Percentiles rank a stretch among this genome's conserved stretches.
Conservation (phyloP, 2,888 invertebrate species). For the Meteorus colon region DNA sequence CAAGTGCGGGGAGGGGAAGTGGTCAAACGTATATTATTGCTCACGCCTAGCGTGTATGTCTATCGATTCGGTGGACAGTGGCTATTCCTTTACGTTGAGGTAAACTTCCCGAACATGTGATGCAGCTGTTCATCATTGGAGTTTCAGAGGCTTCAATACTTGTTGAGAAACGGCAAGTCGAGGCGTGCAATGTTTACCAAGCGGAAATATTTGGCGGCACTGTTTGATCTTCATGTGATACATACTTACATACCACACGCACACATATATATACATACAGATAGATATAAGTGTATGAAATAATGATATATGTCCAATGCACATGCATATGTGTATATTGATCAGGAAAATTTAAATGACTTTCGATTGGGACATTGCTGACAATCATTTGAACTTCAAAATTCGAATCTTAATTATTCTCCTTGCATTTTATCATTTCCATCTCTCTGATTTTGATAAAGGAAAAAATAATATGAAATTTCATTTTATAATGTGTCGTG, state of each 20-base stretch:
- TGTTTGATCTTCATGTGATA: not conserved
- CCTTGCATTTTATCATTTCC: not conserved
- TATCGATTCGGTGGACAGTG: conserved; percentile 67
- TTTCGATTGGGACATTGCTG: not conserved
- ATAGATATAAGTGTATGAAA: not conserved
- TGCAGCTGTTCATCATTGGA: conserved; percentile 60
- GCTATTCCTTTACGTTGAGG: conserved; percentile 53
- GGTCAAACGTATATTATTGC: conserved; percentile 44
- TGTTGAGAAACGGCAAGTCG: conserved; percentile 30
- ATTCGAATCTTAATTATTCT: not conserved
- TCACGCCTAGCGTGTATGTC: conserved; percentile 52
- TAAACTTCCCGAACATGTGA: conserved; percentile 48
- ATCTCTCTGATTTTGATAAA: not conserved
- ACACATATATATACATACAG: not conserved
- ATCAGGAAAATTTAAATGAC: not conserved
- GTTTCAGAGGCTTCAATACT: conserved; percentile 35
- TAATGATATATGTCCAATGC: too few relatives aligned
- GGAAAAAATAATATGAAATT: not conserved
- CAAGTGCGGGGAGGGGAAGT: not conserved
- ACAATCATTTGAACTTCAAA: not conserved
- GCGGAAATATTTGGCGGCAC: conserved; percentile 31
- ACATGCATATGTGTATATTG: too few relatives aligned
- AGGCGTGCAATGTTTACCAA: conserved; percentile 30
- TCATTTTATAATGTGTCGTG: not conserved
- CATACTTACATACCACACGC: not conserved